These are phyloP conservation scores for Zygothrica quintamaculata DNA, from an alignment of 2,888 invertebrate species.

Conservation along the genomic window DNA sequence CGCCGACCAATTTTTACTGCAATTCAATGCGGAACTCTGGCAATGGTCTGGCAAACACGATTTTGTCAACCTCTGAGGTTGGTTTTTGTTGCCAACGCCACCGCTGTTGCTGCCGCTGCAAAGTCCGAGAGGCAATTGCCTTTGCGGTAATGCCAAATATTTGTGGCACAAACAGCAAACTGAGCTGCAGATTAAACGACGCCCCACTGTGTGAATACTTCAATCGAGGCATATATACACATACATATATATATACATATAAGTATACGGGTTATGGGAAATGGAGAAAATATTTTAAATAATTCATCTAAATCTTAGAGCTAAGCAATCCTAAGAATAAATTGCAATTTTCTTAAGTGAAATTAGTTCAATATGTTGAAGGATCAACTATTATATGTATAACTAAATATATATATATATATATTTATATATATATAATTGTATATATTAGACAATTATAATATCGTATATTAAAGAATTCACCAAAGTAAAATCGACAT, in stretches of 20 bases:
- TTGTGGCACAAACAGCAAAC: slow-evolving; percentile 62
- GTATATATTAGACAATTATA: no score
- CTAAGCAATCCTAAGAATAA: no score
- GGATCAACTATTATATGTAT: no score
- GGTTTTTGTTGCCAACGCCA: slow-evolving; percentile 50
- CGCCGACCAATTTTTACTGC: slow-evolving; percentile 63
- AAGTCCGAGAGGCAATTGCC: slow-evolving; percentile 40
- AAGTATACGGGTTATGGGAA: slow-evolving; percentile 14
- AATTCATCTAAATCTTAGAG: slow-evolving; percentile 4
- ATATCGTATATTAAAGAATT: no score
- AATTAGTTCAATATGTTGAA: no score
- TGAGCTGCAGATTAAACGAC: slow-evolving; percentile 49
- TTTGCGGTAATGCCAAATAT: slow-evolving; percentile 66
- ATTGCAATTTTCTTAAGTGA: no score
- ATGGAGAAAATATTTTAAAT: background rate
- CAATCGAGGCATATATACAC: no score
- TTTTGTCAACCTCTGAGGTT: slow-evolving; percentile 75
- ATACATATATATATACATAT: no score
- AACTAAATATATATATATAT: no score
- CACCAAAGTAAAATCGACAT: no score
- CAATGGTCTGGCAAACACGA: slow-evolving; percentile 59
- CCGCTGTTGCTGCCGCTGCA: slow-evolving; percentile 38
- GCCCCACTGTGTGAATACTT: slow-evolving; percentile 48
- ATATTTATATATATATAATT: no score
- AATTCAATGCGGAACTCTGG: slow-evolving; percentile 72